Evolutionary conservation across 2,888 invertebrate genomes (phyloP).

Genomic region (Brachynemurus nebulosus): DNA sequence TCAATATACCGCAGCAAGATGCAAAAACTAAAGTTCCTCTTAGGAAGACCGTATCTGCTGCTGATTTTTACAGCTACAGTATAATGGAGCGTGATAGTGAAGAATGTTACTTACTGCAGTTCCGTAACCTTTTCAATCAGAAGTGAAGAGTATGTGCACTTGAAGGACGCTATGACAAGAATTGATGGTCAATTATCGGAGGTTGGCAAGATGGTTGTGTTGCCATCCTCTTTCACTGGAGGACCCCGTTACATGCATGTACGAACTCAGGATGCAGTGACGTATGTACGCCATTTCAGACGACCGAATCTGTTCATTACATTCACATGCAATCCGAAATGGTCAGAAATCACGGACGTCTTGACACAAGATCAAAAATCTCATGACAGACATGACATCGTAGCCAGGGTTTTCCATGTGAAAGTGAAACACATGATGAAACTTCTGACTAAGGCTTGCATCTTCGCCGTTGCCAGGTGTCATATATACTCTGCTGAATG

Average conservation of each 20-base stretch:
- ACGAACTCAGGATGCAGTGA: constrained; percentile 30
- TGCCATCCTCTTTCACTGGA: constrained; percentile 14
- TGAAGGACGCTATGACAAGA: constrained; percentile 1
- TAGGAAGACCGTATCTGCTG: constrained; percentile 13
- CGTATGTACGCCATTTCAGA: constrained; percentile 29
- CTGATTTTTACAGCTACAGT: constrained; percentile 19
- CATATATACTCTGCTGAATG: constrained; percentile 6
- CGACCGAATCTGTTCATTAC: constrained; percentile 27
- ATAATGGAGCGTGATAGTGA: constrained; percentile 16
- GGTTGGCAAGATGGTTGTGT: constrained; percentile 9
- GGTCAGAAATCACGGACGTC: constrained; percentile 24
- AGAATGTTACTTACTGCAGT: constrained; percentile 15
- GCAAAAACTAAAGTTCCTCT: constrained; percentile 9
- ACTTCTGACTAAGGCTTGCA: constrained; percentile 2
- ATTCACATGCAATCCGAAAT: constrained; percentile 31
- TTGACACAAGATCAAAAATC: constrained; percentile 5
- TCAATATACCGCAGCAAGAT: constrained; percentile 13
- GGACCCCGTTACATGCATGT: constrained; percentile 25
- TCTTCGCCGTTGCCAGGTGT: constrained; percentile 2
- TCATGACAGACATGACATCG: constrained; percentile 10
- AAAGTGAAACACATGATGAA: constrained; percentile 6
- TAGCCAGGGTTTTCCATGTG: constrained; percentile 6
- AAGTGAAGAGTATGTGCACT: constrained; percentile 7
- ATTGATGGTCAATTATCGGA: not conserved
- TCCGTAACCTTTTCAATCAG: constrained; percentile 19